Evolutionary conservation across 2,797 vertebrate species (phyloP).

Genomic region (Hydrolagus colliei): DNA sequence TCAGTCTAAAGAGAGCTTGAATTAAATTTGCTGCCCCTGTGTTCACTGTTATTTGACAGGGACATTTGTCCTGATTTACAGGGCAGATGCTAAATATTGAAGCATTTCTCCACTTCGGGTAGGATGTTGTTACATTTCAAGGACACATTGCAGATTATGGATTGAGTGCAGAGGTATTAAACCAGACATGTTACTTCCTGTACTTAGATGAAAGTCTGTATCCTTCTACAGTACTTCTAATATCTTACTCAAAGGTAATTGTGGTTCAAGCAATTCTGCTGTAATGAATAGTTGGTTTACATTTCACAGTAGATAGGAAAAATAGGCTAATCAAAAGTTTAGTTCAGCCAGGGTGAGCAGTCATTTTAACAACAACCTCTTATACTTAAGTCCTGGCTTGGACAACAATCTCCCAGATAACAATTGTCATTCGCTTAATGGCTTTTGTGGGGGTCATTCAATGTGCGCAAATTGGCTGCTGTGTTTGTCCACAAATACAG

Average conservation of each 20-base stretch:
- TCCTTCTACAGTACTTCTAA: background rate
- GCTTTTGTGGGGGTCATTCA: no score
- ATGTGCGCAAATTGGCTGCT: no score
- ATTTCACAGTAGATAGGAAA: background rate
- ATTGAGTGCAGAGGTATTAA: background rate
- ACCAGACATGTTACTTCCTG: background rate
- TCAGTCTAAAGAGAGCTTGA: conserved; percentile 2
- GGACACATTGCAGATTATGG: background rate
- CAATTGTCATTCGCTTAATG: no score
- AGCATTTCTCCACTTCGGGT: background rate
- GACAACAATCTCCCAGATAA: no score
- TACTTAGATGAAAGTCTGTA: background rate
- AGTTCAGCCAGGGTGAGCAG: background rate
- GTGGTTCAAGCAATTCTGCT: background rate
- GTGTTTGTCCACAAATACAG: no score
- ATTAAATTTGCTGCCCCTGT: background rate
- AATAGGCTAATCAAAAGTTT: background rate
- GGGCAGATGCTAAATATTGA: background rate
- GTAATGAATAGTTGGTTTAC: background rate
- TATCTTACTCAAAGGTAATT: no score
- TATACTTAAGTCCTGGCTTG: no score
- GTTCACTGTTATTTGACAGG: background rate
- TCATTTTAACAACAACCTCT: background rate
- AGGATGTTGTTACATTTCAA: background rate
- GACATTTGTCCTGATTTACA: conserved; percentile 23